Evolutionary conservation across 2,797 vertebrate species (phyloP).

Genomic region (Xenentodon cancila): DNA sequence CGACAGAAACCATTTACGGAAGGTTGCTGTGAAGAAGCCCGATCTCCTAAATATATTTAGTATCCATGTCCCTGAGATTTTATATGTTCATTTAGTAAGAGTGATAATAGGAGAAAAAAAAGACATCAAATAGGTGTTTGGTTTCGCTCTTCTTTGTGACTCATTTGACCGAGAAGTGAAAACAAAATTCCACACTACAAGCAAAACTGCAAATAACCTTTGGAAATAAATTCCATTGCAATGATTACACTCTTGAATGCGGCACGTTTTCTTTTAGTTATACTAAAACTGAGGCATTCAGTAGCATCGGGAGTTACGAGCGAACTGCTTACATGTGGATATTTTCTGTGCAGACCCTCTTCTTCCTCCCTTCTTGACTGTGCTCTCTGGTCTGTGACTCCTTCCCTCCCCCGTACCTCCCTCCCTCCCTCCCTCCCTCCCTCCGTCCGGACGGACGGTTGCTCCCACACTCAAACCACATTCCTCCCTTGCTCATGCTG

Average conservation of each 20-base stretch:
- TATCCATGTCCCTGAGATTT: too few relatives aligned
- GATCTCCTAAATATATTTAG: too few relatives aligned
- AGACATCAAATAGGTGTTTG: neutral
- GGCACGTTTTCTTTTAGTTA: too few relatives aligned
- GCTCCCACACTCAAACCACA: conserved; percentile 78
- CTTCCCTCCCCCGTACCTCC: conserved; percentile 66
- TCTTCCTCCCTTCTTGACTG: conserved; percentile 57
- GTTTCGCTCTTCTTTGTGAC: neutral
- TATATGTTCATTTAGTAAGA: too few relatives aligned
- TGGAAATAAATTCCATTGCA: too few relatives aligned
- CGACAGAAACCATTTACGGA: neutral
- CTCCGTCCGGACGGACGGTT: conserved; percentile 44
- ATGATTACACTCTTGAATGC: too few relatives aligned
- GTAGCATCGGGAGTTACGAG: neutral
- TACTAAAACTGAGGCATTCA: too few relatives aligned
- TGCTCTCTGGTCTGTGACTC: conserved; percentile 73
- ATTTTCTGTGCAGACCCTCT: conserved; percentile 41
- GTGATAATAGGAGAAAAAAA: too few relatives aligned
- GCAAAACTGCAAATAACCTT: conserved; percentile 2
- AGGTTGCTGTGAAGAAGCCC: too few relatives aligned
- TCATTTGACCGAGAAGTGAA: neutral
- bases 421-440: conserved; percentile 71
- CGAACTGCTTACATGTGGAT: conserved; percentile 1
- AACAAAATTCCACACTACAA: neutral
- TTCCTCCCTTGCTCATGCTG: conserved; percentile 78